These are phyloP conservation scores for Penelope pileata DNA, from an alignment of 2,113 vertebrate genomes.

Conservation along the genomic window DNA sequence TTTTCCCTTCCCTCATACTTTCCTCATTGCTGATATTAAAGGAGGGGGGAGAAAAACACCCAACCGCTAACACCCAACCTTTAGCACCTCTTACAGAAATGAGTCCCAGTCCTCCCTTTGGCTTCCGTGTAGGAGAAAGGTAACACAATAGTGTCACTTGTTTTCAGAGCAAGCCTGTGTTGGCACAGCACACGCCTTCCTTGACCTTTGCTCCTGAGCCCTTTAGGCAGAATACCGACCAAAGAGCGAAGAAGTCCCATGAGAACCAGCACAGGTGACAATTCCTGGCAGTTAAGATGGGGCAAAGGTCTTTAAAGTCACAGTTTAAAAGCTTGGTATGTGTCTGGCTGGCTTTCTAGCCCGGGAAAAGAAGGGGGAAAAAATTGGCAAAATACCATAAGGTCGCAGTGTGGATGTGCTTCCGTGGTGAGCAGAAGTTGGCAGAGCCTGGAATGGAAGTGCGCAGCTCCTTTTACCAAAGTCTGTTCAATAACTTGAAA, in stretches of 20 bases:
- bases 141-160: constrained; percentile 2
- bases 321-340: neutral
- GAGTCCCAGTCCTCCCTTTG: neutral
- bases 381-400: fast-evolving
- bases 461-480: neutral
- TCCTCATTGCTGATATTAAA: neutral
- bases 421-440: neutral
- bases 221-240: neutral
- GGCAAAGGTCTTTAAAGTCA: neutral
- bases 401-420: fast-evolving
- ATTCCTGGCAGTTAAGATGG: neutral
- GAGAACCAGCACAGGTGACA: neutral
- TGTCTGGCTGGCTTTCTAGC: neutral
- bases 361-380: fast-evolving
- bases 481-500: neutral
- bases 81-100: neutral
- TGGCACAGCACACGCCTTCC: neutral
- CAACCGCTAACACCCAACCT: neutral
- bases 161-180: neutral
- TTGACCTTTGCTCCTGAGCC: neutral
- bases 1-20: neutral
- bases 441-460: neutral
- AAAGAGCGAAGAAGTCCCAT: neutral
- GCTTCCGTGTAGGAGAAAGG: neutral
- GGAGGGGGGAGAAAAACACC: neutral